Conservation (phyloP, 2,113 vertebrate species). For the Suricata suricatta region DNA sequence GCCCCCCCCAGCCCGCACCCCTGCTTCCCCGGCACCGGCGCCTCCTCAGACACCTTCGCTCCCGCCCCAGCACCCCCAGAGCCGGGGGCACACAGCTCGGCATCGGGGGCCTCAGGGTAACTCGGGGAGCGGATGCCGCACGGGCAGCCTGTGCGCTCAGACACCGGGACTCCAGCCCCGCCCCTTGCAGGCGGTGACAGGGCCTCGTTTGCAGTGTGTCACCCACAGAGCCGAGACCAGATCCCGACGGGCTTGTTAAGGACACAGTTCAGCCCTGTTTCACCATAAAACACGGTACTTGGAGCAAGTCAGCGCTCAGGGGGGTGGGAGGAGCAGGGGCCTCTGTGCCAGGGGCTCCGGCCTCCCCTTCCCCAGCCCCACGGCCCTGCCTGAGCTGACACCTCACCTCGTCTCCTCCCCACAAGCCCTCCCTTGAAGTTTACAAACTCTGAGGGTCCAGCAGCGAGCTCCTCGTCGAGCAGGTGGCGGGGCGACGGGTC, state of each 20-base stretch:
- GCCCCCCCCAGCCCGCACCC: background rate
- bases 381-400: background rate
- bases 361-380: no score
- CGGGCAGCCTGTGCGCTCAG: background rate
- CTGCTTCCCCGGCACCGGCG: background rate
- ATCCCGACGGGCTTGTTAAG: background rate
- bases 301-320: background rate
- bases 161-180: no score
- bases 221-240: background rate
- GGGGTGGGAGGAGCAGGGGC: no score
- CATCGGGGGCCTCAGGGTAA: background rate
- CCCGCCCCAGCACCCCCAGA: background rate
- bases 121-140: accelerated
- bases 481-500: background rate
- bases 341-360: no score
- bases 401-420: accelerated
- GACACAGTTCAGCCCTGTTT: background rate
- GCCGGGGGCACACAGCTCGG: background rate
- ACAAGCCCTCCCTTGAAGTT: no score
- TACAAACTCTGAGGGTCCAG: background rate
- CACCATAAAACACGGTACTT: background rate
- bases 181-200: background rate
- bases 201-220: background rate
- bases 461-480: background rate
- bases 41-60: background rate